Evolutionary conservation across 2,797 vertebrate species (phyloP), one percentile per base, ranked within the genome.

Genomic region (Typhlichthys eigenmanni): DNA sequence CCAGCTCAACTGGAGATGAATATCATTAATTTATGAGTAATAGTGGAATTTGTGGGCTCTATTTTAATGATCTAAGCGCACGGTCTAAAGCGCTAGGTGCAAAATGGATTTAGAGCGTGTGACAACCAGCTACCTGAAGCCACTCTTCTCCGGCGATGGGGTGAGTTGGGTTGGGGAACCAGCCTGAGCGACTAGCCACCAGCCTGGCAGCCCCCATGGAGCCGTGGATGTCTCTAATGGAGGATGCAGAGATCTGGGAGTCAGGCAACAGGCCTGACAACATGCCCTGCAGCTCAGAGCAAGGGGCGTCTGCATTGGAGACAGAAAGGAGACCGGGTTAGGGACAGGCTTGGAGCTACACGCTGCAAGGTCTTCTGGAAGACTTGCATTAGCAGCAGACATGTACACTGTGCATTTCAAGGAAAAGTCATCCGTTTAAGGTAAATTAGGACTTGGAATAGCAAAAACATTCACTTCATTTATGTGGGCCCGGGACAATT

Each of bases 251-350:
- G 85, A 99, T 96, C 90, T 98, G 97, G 0, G 96, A 91, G 79
- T 99, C 97, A 0, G 96, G 88, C 7, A 99, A 93, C 60, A 96
- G 92, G 4, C 98, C 98, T 0, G 98, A 99, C 74, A 98, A 86
- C 97, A 99, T 96, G 48, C 98, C 98, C 62, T 99, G 93, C 83
- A 97, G 93, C 88, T 93, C 95, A 24, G 97, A 98, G 81, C 98
- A 99, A 0, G 96, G 95, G 0, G 94, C 95, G 58, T 98, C 98
- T 99, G 85, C 43, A 56, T 3, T 62, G 13, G 2, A 12, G n/a
- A n/a, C 2, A 13, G n/a, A 38, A 4, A 54, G 4, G 6, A 10
- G 4, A 10, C 4, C 10, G 4, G 47, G 7, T 69, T 2, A 46
- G 10, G 46, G 19, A 55, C 13, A 49, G 14, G 1, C 14, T 3